These are phyloP conservation scores for Aporrectodea caliginosa DNA, from an alignment of 1,140 invertebrate species.

Conservation along the genomic window DNA sequence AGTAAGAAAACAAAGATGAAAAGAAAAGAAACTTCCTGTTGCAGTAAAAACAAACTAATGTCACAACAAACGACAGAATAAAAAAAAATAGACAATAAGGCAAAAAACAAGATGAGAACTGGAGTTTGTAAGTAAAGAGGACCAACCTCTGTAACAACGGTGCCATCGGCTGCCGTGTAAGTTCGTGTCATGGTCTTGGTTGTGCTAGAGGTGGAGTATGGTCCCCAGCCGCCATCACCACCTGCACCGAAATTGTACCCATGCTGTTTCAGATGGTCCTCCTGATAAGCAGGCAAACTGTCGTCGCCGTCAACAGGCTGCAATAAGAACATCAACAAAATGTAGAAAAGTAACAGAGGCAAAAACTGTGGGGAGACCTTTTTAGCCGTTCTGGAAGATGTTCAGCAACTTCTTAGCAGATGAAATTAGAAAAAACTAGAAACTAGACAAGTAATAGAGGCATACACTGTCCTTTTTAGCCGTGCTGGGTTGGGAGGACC, in stretches of 20 bases:
- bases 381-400: too few relatives aligned
- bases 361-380: too few relatives aligned
- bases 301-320: constrained; percentile 7
- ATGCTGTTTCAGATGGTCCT: constrained; percentile 20
- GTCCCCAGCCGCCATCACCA: not conserved
- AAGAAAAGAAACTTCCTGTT: not conserved
- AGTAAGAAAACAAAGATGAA: not conserved
- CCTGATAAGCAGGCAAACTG: not conserved
- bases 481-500: too few relatives aligned
- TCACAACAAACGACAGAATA: too few relatives aligned
- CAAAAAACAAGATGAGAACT: too few relatives aligned
- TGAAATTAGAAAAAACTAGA: too few relatives aligned
- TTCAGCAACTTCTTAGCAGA: too few relatives aligned
- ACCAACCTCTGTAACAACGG: constrained; percentile 19
- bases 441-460: too few relatives aligned
- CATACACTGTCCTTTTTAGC: too few relatives aligned
- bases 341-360: not conserved
- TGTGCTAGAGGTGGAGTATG: constrained; percentile 3
- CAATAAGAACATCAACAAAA: not conserved
- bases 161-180: constrained; percentile 20
- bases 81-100: too few relatives aligned
- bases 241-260: not conserved
- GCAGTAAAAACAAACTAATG: too few relatives aligned
- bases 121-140: too few relatives aligned
- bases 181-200: constrained; percentile 20